phyloP scores from a whole-genome alignment of 1,140 invertebrate species.

The Conus betulinus region DNA sequence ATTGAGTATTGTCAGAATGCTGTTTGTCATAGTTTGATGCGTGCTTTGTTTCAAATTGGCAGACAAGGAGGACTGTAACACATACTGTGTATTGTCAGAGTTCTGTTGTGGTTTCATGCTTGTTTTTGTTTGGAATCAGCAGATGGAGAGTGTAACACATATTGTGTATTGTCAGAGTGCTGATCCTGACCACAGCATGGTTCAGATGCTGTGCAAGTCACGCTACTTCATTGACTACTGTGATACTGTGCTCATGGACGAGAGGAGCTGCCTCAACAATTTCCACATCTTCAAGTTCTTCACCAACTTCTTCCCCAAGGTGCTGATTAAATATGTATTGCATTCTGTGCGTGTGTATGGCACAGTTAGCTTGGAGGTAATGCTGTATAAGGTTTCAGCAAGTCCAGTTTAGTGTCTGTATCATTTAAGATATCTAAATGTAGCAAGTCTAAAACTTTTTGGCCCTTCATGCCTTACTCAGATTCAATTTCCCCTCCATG shows the following conservation, averaged over 20 bases:
- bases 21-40: not conserved
- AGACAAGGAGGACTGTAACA: too few species aligned
- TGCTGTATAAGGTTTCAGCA: too few species aligned
- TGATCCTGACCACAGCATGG: slow-evolving; percentile 79
- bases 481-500: too few species aligned
- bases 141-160: not conserved
- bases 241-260: slow-evolving; percentile 87
- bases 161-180: slow-evolving; percentile 35
- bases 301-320: slow-evolving; percentile 89
- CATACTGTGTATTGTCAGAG: too few species aligned
- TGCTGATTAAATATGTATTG: slow-evolving; percentile 58
- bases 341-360: too few species aligned
- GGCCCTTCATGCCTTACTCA: too few species aligned
- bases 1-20: slow-evolving; percentile 33
- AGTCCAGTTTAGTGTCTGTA: too few species aligned
- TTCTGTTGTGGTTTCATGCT: too few species aligned
- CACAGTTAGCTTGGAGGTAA: too few species aligned
- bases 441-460: too few species aligned
- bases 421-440: too few species aligned
- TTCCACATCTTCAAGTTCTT: slow-evolving; percentile 88
- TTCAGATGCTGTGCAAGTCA: slow-evolving; percentile 85
- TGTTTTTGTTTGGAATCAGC: not conserved
- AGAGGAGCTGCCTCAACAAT: slow-evolving; percentile 86
- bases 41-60: too few species aligned
- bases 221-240: slow-evolving; percentile 90